Evolutionary conservation across 2,888 invertebrate genomes (phyloP).

Genomic region (Chaetoderma sp.): DNA sequence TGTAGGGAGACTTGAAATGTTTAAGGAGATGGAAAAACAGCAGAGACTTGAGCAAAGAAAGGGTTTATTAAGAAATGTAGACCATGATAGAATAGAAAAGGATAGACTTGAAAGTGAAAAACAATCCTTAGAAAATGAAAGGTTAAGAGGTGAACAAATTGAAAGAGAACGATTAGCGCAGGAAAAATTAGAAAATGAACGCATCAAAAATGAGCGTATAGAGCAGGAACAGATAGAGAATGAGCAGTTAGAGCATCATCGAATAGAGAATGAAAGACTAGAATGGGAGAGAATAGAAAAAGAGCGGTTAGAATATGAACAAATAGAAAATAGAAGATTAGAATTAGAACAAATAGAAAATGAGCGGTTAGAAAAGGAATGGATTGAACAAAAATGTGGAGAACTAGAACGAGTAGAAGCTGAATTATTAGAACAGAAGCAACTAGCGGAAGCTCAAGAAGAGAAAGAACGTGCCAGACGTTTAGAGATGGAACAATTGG

Average conservation of each 20-base stretch:
- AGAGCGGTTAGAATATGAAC: slow-evolving; percentile 35
- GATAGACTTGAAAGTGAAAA: neutral
- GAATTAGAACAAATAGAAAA: slow-evolving; percentile 7
- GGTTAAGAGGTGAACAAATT: neutral
- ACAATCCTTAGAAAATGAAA: neutral
- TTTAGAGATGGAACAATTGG: slow-evolving; percentile 24
- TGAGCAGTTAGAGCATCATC: slow-evolving; percentile 22
- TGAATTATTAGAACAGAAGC: neutral
- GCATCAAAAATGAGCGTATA: slow-evolving; percentile 41
- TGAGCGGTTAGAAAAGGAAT: slow-evolving; percentile 23
- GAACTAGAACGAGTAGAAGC: neutral
- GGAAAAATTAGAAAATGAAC: neutral
- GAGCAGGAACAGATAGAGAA: slow-evolving; percentile 42
- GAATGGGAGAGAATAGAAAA: slow-evolving; percentile 19
- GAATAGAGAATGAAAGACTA: neutral
- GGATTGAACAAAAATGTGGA: slow-evolving; percentile 18
- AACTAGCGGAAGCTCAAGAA: slow-evolving; percentile 42
- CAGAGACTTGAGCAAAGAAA: too few relatives aligned
- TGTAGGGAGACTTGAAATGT: too few relatives aligned
- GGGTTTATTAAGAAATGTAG: too few relatives aligned
- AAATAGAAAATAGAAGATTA: slow-evolving; percentile 34
- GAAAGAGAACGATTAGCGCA: neutral
- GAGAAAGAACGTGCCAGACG: slow-evolving; percentile 41
- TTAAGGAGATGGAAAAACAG: too few relatives aligned
- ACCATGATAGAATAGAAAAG: neutral